These are phyloP conservation scores for Bombus waltoni DNA, from an alignment of 1,140 invertebrate genomes.

Conservation along the genomic window DNA sequence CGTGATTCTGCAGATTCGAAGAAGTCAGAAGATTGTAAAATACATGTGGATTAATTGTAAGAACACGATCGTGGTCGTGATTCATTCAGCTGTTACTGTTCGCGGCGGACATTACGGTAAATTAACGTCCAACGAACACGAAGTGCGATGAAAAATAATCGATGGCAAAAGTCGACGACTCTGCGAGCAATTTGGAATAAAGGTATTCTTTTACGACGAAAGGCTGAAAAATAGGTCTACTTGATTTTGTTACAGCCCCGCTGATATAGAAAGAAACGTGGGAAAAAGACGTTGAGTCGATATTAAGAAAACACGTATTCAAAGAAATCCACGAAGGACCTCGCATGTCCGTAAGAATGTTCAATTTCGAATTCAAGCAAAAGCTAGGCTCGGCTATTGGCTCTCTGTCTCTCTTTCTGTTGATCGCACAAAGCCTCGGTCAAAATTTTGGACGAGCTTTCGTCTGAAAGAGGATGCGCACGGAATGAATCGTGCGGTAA, in stretches of 20 bases:
- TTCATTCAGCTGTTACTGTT: neutral
- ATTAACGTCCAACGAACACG: neutral
- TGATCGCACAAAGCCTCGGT: neutral
- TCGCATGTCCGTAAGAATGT: too few species aligned
- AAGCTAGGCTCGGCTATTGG: neutral
- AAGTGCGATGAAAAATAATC: neutral
- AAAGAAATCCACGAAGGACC: neutral
- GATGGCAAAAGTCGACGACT: neutral
- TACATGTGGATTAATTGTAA: neutral
- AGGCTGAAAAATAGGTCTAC: too few species aligned
- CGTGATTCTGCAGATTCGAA: neutral
- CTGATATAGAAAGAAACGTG: too few species aligned
- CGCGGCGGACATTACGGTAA: neutral
- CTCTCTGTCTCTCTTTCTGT: neutral
- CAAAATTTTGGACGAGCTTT: conserved; percentile 33
- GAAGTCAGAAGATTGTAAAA: neutral
- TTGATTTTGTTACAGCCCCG: too few species aligned
- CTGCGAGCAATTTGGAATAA: neutral
- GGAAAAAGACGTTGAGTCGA: neutral
- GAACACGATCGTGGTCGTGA: neutral
- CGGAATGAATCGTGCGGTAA: conserved; percentile 52
- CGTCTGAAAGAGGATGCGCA: conserved; percentile 38
- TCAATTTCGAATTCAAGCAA: neutral
- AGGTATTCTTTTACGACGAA: neutral
- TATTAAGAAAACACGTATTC: neutral